A percentile compares a stretch with the other conserved stretches of the same genome.
phyloP scores from a whole-genome alignment of 2,888 invertebrate genomes.

The Hemithea aestivaria region DNA sequence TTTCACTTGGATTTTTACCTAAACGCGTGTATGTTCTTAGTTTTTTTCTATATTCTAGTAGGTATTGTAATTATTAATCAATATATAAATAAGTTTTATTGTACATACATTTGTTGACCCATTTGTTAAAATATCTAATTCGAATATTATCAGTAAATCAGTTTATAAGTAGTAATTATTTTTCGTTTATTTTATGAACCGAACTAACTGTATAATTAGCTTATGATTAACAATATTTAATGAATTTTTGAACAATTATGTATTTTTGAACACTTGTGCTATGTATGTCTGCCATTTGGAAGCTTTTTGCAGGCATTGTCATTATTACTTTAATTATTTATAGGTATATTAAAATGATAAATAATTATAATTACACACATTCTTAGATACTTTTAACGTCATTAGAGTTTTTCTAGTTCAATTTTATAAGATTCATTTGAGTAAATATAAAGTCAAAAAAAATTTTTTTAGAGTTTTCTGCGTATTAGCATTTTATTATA shows the following conservation, averaged over 20 bases:
- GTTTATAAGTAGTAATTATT: constrained; percentile 48
- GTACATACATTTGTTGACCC: constrained; percentile 71
- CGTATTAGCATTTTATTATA: too few relatives aligned
- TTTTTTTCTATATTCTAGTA: constrained; percentile 9
- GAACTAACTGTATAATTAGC: constrained; percentile 54
- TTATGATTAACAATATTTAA: constrained; percentile 43
- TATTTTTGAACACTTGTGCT: constrained; percentile 5
- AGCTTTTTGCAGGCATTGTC: too few relatives aligned
- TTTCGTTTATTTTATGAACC: constrained; percentile 53
- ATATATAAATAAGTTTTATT: constrained; percentile 42
- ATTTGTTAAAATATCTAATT: constrained; percentile 45
- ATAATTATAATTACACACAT: too few relatives aligned
- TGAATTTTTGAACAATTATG: constrained; percentile 14
- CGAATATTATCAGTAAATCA: constrained; percentile 50
- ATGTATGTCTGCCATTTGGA: constrained; percentile 1
- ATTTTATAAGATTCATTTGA: too few relatives aligned
- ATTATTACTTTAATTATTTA: too few relatives aligned
- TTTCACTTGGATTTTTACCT: constrained; percentile 38
- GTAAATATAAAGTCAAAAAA: too few relatives aligned
- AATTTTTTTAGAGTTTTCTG: too few relatives aligned
- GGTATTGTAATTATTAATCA: constrained; percentile 8
- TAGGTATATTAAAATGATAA: too few relatives aligned
- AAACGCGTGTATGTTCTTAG: constrained; percentile 26
- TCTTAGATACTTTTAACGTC: too few relatives aligned
- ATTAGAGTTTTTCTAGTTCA: too few relatives aligned